Base-by-base conservation (phyloP, 2,113 vertebrate genomes). In the Vimba vimba region DNA sequence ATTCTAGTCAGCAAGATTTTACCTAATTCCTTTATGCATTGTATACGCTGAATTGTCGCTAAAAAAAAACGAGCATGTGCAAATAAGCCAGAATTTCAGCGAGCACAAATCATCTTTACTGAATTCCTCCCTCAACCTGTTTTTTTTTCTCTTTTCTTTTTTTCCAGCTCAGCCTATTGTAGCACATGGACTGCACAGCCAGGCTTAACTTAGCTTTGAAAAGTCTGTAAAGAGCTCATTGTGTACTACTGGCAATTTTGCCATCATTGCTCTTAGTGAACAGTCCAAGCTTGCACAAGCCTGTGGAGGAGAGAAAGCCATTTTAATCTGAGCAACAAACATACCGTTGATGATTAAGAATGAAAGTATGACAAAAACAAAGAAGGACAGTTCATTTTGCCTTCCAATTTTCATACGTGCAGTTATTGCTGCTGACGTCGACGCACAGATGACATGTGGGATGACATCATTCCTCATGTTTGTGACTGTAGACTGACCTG, bases 401-500 rank as follows among this genome's bases (percentile, higher is more conserved):
- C 23, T 25, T 39, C 30, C 39, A 2, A 21, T 55, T 79, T 13
- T 15, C 10, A 23, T 47, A 25, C 2, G 11, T 30, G 39, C 33
- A 8, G 60, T 50, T 4, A 68, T 82, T 66, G 10, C 45, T 82
- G 59, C n/a, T 64, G 59, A 64, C 2, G 36, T 45, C 64, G 57
- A 79, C 59, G 11, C 36, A 43, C 23, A 45, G 6, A 45, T n/a
- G n/a, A n/a, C n/a, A n/a, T 33, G 39, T 77, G 2, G 15, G 13
- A 15, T 79, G 43, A 17, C 15, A 19, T 39, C 23, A 19, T 60
- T 19, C 52, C 45, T 66, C 64, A 21, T 36, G 69, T 36, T 45
- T 64, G 13, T 86, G 75, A 83, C 52, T 30, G 10, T 73, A 69
- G 15, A 73, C 15, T 79, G 84, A 76, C 74, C 62, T 84, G 10